phyloP scores from a whole-genome alignment of 1,140 invertebrate genomes.

The Aphelenchoides fujianensis region DNA sequence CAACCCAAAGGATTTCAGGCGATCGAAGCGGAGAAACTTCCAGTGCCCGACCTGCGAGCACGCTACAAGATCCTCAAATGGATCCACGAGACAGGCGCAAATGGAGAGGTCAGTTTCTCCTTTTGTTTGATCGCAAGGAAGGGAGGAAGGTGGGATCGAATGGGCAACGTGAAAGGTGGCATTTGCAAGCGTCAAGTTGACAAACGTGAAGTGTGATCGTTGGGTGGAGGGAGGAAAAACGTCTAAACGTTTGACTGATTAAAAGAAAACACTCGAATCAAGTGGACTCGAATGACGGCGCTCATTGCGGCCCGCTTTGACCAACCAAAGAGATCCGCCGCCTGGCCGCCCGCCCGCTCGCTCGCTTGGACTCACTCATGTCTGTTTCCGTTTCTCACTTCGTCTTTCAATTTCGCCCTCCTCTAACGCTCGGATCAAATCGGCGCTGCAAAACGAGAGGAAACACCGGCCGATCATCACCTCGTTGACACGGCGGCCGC shows the following conservation, averaged over 20 bases:
- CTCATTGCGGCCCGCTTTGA: too few relatives aligned
- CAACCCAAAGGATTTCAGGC: conserved; percentile 30
- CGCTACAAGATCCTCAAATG: conserved; percentile 41
- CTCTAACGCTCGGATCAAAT: conserved; percentile 1
- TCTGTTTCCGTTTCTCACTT: background rate
- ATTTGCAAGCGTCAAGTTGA: too few relatives aligned
- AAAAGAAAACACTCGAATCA: too few relatives aligned
- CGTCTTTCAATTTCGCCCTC: background rate
- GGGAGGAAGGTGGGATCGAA: too few relatives aligned
- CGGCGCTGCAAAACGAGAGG: conserved; percentile 1
- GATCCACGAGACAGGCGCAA: conserved; percentile 22
- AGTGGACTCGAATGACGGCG: too few relatives aligned
- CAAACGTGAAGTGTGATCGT: too few relatives aligned
- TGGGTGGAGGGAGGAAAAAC: too few relatives aligned
- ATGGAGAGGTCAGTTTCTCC: conserved; percentile 12
- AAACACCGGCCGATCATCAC: conserved; percentile 1
- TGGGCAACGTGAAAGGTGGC: too few relatives aligned
- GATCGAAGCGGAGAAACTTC: conserved; percentile 39
- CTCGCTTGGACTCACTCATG: too few relatives aligned
- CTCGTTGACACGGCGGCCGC: background rate
- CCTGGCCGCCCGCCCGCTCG: too few relatives aligned
- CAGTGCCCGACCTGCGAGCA: conserved; percentile 35
- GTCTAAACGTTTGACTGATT: too few relatives aligned
- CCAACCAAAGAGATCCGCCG: too few relatives aligned
- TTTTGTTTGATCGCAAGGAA: background rate